These are phyloP conservation scores for Drosophila anomalata DNA, from an alignment of 2,888 invertebrate genomes.

Conservation along the genomic window DNA sequence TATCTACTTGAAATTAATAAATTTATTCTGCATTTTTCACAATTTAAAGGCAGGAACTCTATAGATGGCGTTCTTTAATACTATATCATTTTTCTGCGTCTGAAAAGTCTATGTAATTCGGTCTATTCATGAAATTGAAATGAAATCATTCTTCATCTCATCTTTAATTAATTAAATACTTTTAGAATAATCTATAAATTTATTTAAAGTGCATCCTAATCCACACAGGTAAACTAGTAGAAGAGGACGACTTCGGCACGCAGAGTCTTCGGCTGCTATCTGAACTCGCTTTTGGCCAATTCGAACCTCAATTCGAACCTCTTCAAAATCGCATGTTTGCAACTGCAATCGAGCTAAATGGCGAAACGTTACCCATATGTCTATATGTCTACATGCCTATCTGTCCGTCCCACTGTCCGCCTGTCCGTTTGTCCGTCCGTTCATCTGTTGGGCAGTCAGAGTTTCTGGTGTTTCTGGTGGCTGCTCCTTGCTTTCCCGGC, in stretches of 20 bases:
- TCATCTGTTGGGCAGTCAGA: constrained; percentile 29
- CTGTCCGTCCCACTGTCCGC: constrained; percentile 19
- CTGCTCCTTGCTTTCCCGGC: constrained; percentile 55
- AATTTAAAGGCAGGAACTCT: no score
- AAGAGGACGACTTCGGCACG: constrained; percentile 35
- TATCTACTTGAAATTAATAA: not conserved
- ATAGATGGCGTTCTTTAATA: no score
- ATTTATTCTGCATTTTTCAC: no score
- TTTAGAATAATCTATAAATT: not conserved
- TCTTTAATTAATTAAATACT: not conserved
- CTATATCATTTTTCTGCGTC: no score
- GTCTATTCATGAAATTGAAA: no score
- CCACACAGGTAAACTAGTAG: constrained; percentile 29
- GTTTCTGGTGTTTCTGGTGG: constrained; percentile 24
- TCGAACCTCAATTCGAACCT: constrained; percentile 79
- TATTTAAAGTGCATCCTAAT: constrained; percentile 23
- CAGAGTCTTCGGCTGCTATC: constrained; percentile 46
- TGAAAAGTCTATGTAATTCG: no score
- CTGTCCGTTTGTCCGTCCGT: constrained; percentile 20
- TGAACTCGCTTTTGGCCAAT: constrained; percentile 58
- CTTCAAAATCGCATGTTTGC: constrained; percentile 80
- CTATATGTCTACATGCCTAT: constrained; percentile 54
- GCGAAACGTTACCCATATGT: constrained; percentile 77
- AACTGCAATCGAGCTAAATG: constrained; percentile 79
- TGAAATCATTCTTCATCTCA: no score